A percentile compares a stretch with the other conserved stretches of the same genome.
Conservation (phyloP, 2,888 invertebrate genomes). For the Beris chalybata region DNA sequence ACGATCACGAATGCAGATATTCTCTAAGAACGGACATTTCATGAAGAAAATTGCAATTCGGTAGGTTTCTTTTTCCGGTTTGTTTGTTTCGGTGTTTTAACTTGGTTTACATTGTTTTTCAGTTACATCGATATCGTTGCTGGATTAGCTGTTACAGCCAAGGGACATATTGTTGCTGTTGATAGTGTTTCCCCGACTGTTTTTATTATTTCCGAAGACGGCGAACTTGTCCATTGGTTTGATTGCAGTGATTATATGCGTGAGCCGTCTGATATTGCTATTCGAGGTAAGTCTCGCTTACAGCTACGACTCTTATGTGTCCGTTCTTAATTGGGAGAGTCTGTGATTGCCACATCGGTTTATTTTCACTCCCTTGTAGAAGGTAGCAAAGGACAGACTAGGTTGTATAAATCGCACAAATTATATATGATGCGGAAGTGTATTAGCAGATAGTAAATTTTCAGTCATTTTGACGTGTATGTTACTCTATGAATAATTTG, state of each 20-base stretch:
- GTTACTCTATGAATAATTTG: too few relatives aligned
- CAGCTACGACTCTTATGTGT: too few relatives aligned
- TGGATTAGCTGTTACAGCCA: constrained; percentile 88
- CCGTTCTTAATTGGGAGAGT: too few relatives aligned
- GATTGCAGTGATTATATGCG: constrained; percentile 98
- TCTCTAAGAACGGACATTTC: constrained; percentile 93
- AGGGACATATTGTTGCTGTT: constrained; percentile 93
- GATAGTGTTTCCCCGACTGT: constrained; percentile 97
- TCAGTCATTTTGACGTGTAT: too few relatives aligned
- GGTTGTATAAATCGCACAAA: too few relatives aligned
- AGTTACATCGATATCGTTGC: constrained; percentile 90
- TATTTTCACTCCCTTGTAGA: too few relatives aligned
- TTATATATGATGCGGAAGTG: too few relatives aligned
- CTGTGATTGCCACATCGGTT: too few relatives aligned
- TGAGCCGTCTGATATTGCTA: constrained; percentile 96
- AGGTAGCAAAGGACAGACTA: too few relatives aligned
- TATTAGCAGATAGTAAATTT: too few relatives aligned
- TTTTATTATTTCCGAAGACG: constrained; percentile 89
- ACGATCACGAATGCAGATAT: constrained; percentile 95
- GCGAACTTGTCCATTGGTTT: constrained; percentile 93
- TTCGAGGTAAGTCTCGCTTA: constrained; percentile 68
- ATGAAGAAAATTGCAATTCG: constrained; percentile 89
- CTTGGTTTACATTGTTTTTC: neutral
- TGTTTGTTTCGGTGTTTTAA: neutral
- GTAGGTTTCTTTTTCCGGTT: constrained; percentile 39